phyloP scores from a whole-genome alignment of 2,113 vertebrate species.

The Psophia crepitans region DNA sequence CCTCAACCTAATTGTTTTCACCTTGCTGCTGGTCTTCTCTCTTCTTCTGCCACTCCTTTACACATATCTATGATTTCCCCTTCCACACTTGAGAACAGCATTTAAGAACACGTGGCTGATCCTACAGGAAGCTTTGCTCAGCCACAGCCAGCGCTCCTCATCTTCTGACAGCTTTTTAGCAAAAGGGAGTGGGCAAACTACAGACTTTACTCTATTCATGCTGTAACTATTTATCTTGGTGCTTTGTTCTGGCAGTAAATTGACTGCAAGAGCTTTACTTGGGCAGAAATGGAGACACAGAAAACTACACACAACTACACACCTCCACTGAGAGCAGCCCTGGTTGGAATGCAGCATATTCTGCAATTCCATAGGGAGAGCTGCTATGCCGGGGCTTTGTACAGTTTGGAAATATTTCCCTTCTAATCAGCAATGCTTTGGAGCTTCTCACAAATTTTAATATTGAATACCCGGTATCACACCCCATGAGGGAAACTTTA shows the following conservation, averaged over 20 bases:
- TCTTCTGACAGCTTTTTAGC: constrained; percentile 16
- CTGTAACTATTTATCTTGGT: background rate
- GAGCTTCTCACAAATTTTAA: background rate
- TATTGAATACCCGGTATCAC: background rate
- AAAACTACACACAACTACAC: background rate
- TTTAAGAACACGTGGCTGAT: background rate
- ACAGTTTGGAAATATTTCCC: background rate
- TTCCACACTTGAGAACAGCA: background rate
- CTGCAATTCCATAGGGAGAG: background rate
- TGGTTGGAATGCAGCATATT: background rate
- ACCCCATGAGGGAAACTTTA: background rate
- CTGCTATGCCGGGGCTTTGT: background rate
- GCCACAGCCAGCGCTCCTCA: background rate
- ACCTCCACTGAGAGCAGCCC: background rate
- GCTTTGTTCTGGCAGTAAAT: background rate
- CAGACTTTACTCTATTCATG: background rate
- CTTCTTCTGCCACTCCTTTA: background rate
- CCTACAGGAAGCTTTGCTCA: background rate
- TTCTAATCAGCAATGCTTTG: background rate
- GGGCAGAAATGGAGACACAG: background rate
- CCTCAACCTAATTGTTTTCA: background rate
- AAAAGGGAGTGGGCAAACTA: background rate
- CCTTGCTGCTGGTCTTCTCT: background rate
- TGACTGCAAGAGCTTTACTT: background rate
- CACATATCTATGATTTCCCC: background rate